phyloP scores from a whole-genome alignment of 2,888 invertebrate species.

The Trissoscelio sp. region DNA sequence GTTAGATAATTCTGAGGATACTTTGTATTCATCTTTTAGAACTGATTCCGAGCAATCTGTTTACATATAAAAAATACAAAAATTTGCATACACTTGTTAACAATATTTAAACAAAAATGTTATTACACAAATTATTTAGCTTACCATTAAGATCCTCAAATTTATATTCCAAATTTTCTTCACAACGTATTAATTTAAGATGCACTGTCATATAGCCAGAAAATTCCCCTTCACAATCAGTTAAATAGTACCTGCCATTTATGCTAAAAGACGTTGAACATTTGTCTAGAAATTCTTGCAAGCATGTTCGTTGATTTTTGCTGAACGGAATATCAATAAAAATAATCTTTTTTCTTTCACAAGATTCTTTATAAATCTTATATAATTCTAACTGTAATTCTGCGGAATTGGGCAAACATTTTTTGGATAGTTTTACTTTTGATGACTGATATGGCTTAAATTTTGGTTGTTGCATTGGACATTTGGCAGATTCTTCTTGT shows the following conservation, averaged over 20 bases:
- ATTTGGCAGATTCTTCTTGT: conserved; percentile 22
- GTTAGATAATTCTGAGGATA: too few relatives aligned
- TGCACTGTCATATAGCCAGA: conserved; percentile 73
- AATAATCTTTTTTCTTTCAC: conserved; percentile 59
- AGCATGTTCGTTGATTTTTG: conserved; percentile 64
- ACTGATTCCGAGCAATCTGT: conserved; percentile 63
- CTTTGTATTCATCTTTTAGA: too few relatives aligned
- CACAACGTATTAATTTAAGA: conserved; percentile 70
- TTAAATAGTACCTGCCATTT: conserved; percentile 68
- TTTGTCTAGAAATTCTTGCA: conserved; percentile 57
- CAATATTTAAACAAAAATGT: too few relatives aligned
- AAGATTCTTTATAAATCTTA: neutral
- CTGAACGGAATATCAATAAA: conserved; percentile 66
- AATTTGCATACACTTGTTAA: too few relatives aligned
- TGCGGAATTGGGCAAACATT: neutral
- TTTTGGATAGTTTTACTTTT: conserved; percentile 19
- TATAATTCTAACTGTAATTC: conserved; percentile 24
- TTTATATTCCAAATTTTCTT: too few relatives aligned
- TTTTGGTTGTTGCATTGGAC: neutral
- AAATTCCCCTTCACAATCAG: conserved; percentile 58
- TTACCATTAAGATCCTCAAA: too few relatives aligned
- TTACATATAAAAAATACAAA: too few relatives aligned
- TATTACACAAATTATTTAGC: too few relatives aligned
- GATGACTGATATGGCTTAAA: conserved; percentile 32
- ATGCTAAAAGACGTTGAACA: conserved; percentile 60